phyloP scores from a whole-genome alignment of 2,113 vertebrate species.

The Ornithorhynchus anatinus region DNA sequence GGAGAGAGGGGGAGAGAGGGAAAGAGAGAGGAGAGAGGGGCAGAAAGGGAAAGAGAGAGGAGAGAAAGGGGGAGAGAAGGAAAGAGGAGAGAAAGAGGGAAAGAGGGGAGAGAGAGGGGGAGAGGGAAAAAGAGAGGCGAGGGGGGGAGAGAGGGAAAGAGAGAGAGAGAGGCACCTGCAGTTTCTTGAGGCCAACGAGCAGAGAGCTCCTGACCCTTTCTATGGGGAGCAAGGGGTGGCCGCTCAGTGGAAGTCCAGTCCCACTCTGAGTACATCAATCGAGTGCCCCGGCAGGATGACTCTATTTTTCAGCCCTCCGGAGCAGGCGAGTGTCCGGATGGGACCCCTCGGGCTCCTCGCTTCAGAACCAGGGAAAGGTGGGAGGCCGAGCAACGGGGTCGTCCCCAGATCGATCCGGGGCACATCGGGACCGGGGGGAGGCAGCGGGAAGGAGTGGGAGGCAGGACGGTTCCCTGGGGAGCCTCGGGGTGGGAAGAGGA shows the following conservation, averaged over 20 bases:
- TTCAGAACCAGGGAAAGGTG: too few species aligned
- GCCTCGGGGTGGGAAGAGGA: conserved; percentile 75
- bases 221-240: neutral
- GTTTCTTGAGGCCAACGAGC: too few species aligned
- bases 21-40: neutral
- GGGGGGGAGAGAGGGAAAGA: too few species aligned
- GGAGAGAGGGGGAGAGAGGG: neutral
- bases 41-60: neutral
- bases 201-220: neutral
- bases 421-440: too few species aligned
- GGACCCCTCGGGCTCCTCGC: too few species aligned
- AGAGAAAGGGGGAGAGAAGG: neutral
- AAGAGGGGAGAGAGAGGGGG: conserved; percentile 47
- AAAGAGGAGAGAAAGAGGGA: neutral
- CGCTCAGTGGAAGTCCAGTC: neutral
- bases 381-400: too few species aligned
- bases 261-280: neutral
- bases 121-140: conserved; percentile 44
- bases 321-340: too few species aligned
- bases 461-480: conserved; percentile 83
- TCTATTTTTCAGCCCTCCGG: conserved; percentile 5
- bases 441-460: conserved; percentile 65
- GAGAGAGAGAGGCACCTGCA: too few species aligned
- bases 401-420: too few species aligned
- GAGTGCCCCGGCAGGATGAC: neutral